Percentiles rank a stretch among this genome's conserved stretches.
These are phyloP conservation scores for Leptinotarsa lineolata DNA, from an alignment of 1,140 invertebrate species.

Conservation along the genomic window DNA sequence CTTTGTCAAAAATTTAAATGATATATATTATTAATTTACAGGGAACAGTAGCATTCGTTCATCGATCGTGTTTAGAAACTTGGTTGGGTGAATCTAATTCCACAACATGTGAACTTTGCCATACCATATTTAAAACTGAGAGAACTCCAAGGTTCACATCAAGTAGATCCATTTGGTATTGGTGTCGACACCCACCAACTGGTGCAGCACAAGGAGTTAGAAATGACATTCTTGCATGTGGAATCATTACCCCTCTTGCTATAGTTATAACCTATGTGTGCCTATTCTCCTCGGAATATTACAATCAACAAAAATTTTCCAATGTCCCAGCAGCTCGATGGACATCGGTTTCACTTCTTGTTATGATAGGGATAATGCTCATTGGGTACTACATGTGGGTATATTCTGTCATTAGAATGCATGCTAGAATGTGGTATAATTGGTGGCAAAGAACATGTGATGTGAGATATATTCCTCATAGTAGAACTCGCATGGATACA, in stretches of 20 bases:
- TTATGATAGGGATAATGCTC: slow-evolving; percentile 58
- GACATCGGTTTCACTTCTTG: slow-evolving; percentile 57
- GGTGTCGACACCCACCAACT: slow-evolving; percentile 44
- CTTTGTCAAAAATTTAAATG: background rate
- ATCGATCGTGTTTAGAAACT: slow-evolving; percentile 69
- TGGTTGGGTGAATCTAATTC: slow-evolving; percentile 70
- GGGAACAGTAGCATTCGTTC: slow-evolving; percentile 71
- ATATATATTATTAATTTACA: slow-evolving; percentile 36
- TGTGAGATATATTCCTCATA: slow-evolving; percentile 53
- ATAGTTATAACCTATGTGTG: slow-evolving; percentile 59
- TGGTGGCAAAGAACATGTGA: slow-evolving; percentile 61
- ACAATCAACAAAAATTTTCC: slow-evolving; percentile 57
- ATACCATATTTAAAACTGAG: slow-evolving; percentile 60
- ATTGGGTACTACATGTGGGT: slow-evolving; percentile 60
- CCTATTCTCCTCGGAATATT: slow-evolving; percentile 59
- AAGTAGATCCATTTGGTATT: slow-evolving; percentile 49
- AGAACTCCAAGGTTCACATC: slow-evolving; percentile 50
- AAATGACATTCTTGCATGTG: slow-evolving; percentile 57
- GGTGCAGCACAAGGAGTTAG: slow-evolving; percentile 45
- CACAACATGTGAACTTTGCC: slow-evolving; percentile 66
- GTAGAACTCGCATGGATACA: slow-evolving; percentile 18
- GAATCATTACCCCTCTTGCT: slow-evolving; percentile 58
- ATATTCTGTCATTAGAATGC: slow-evolving; percentile 57
- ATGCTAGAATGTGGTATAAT: slow-evolving; percentile 60
- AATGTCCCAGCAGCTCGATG: slow-evolving; percentile 58